A percentile compares a stretch with the other conserved stretches of the same genome.
phyloP scores from a whole-genome alignment of 2,888 invertebrate species.

The Mesochorus sp. region DNA sequence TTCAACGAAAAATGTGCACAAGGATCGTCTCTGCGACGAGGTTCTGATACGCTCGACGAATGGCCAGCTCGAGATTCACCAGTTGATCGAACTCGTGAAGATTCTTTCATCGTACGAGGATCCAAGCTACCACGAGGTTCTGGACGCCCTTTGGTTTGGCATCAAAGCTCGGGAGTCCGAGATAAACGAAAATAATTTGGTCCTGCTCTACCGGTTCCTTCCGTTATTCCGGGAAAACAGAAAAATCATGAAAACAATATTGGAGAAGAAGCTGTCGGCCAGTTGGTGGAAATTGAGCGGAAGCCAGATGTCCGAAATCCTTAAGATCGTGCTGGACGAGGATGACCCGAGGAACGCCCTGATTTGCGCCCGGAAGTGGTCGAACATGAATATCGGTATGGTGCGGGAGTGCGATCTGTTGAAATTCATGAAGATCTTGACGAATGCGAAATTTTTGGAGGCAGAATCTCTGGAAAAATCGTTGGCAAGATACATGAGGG shows the following conservation, averaged over 20 bases:
- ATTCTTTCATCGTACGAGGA: conserved; percentile 83
- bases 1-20: conserved; percentile 73
- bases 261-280: conserved; percentile 85
- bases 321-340: conserved; percentile 79
- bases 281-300: conserved; percentile 84
- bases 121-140: conserved; percentile 82
- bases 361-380: conserved; percentile 83
- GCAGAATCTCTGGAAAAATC: conserved; percentile 83
- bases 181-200: conserved; percentile 85
- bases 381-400: conserved; percentile 85
- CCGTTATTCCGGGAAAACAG: conserved; percentile 83
- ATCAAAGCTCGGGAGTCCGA: conserved; percentile 83
- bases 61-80: conserved; percentile 84
- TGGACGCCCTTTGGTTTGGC: conserved; percentile 88
- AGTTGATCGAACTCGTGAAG: conserved; percentile 85
- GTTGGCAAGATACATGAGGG: conserved; percentile 85
- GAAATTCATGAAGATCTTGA: conserved; percentile 84
- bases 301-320: conserved; percentile 82
- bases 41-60: conserved; percentile 85
- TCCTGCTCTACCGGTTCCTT: conserved; percentile 84
- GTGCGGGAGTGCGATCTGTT: conserved; percentile 84
- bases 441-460: conserved; percentile 84
- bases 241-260: conserved; percentile 83
- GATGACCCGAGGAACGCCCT: conserved; percentile 76
- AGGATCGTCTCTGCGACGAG: conserved; percentile 85